Evolutionary conservation across 1,140 invertebrate species (phyloP).

Genomic region (Scaptodrosophila lebanonensis): DNA sequence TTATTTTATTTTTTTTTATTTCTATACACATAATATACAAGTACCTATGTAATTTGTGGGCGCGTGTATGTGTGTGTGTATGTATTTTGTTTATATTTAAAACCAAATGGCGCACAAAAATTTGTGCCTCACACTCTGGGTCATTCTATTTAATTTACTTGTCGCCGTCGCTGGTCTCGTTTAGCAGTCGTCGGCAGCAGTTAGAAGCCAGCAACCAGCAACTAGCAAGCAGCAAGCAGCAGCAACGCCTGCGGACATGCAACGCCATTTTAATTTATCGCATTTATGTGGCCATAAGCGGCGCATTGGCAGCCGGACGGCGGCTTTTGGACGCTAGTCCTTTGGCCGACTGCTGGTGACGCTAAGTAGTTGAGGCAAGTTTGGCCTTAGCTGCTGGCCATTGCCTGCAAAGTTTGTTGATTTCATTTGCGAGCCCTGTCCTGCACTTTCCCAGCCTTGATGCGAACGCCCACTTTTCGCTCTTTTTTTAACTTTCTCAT

Average conservation of each 20-base stretch:
- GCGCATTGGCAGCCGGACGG: neutral
- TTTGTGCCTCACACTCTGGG: constrained; percentile 49
- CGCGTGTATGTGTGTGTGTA: constrained; percentile 51
- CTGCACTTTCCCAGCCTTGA: too few species aligned
- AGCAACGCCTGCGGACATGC: constrained; percentile 18
- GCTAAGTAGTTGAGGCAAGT: constrained; percentile 66
- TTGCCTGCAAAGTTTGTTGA: constrained; percentile 34
- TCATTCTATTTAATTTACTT: constrained; percentile 51
- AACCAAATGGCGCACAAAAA: constrained; percentile 37
- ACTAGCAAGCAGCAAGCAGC: too few species aligned
- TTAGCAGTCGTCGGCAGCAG: too few species aligned
- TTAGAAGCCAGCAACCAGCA: too few species aligned
- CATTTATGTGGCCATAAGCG: neutral
- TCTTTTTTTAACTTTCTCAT: neutral
- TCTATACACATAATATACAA: too few species aligned
- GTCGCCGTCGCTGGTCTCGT: constrained; percentile 1
- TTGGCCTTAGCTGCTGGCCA: constrained; percentile 16
- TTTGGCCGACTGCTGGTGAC: constrained; percentile 47
- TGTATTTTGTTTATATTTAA: constrained; percentile 64
- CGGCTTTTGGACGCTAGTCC: constrained; percentile 1
- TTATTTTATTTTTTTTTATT: constrained; percentile 9
- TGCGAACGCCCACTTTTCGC: neutral
- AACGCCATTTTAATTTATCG: constrained; percentile 20
- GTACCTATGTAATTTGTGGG: constrained; percentile 13
- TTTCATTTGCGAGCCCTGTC: constrained; percentile 28